A percentile compares a stretch with the other conserved stretches of the same genome.
phyloP scores from a whole-genome alignment of 2,113 vertebrate genomes.

The Dolichotis patagonum region DNA sequence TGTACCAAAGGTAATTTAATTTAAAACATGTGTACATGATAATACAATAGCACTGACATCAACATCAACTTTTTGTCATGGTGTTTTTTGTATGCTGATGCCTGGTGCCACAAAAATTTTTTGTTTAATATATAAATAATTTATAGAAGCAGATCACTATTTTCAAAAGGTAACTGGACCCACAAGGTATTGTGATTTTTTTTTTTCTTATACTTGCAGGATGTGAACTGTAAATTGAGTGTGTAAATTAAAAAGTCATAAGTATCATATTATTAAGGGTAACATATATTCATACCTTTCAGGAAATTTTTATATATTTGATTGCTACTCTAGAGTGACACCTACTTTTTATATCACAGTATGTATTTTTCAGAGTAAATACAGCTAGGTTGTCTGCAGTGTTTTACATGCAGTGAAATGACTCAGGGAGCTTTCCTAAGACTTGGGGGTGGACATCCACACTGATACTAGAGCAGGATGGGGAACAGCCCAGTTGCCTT shows the following conservation, averaged over 20 bases:
- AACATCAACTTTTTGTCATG: not conserved
- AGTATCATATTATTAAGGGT: not conserved
- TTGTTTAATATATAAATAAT: not conserved
- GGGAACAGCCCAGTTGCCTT: not conserved
- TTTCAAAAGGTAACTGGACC: not conserved
- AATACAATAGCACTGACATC: not conserved
- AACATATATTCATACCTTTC: not conserved
- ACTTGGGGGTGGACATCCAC: not conserved
- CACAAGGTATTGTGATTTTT: not conserved
- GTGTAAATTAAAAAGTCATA: not conserved
- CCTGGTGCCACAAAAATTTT: not conserved
- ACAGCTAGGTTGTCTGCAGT: not conserved
- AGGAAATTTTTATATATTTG: not conserved
- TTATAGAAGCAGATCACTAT: not conserved
- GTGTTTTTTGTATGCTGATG: constrained; percentile 18
- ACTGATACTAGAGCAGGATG: not conserved
- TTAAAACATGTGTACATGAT: constrained; percentile 64
- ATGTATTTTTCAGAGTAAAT: not conserved
- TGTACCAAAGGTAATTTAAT: constrained; percentile 95
- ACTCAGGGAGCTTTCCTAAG: not conserved
- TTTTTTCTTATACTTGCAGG: not conserved
- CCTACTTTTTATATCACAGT: not conserved
- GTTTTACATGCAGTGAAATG: not conserved
- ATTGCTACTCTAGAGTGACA: not conserved
- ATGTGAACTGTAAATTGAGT: not conserved